Base-by-base conservation (phyloP, 2,797 vertebrate genomes). In the Syngnathus acus region DNA sequence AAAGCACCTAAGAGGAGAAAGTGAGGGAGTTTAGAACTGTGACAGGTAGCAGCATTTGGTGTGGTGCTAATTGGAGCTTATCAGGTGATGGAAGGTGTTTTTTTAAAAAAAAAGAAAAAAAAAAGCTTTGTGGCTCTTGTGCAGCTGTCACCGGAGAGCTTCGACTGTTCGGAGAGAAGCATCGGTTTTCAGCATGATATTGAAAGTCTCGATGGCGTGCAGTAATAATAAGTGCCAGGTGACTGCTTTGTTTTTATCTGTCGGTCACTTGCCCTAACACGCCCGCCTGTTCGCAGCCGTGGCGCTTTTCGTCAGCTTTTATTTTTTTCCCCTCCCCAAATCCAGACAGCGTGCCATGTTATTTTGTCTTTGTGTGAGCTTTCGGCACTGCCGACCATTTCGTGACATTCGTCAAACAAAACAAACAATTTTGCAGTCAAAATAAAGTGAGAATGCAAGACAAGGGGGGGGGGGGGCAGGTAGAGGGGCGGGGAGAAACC, bases 1-100 rank as follows among this genome's bases (percentile, higher is more conserved):
- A 6, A 21, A 42, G 59, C n/a, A 6, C 11, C 51, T 37, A 45
- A 14, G 14, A 48, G 47, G 69, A 71, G 75, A 87, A 85, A 81
- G 74, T 68, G 58, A 68, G 75, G 59, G 65, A 60, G 40, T 45
- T 45, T 61, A 43, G 5, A 39, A 63, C 70, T 57, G 68, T 67
- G 37, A 67, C 76, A 76, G 78, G 79, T 77, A 75, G 77, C 82
- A 82, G 77, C 82, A 82, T 76, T 74, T 82, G 72, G 70, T 59
- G 68, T 17, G 19, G 26, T 13, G 72, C 83, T 90, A 91, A 92
- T 90, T 91, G 83, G 77, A 75, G 81, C 88, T 89, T 92, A 89
- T 91, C 87, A 84, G 87, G 86, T 91, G 86, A 89, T 86, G 83
- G 75, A 81, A 47, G 26, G 11, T 13, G 13, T 42, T 11, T 74